Conservation (phyloP, 1,140 invertebrate species). For the Megathymus violae region DNA sequence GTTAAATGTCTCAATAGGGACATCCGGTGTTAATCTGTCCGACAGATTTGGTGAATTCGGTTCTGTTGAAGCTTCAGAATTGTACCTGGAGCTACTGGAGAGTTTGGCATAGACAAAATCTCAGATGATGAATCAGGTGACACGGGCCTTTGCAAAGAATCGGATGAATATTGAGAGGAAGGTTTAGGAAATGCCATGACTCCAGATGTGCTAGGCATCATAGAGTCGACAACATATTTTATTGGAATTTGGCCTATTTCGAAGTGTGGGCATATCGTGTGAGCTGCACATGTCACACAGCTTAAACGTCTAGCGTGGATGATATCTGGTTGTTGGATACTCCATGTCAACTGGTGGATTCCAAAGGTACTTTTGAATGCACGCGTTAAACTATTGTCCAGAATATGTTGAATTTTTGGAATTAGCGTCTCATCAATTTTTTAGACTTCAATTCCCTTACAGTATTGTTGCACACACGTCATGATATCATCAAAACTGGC, state of each 20-base stretch:
- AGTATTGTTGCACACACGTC: conserved; percentile 1
- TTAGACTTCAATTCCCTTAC: conserved; percentile 8
- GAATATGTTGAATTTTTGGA: too few relatives aligned
- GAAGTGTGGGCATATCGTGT: conserved; percentile 10
- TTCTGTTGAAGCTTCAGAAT: conserved; percentile 4
- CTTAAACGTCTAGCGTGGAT: conserved; percentile 15
- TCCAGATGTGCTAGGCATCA: too few relatives aligned
- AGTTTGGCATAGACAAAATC: not conserved
- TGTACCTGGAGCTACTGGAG: not conserved
- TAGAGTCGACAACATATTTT: too few relatives aligned
- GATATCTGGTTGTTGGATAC: not conserved
- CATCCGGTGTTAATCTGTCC: conserved; percentile 8
- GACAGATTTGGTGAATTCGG: conserved; percentile 6
- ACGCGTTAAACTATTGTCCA: not conserved
- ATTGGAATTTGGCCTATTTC: conserved; percentile 15
- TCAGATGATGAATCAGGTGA: not conserved
- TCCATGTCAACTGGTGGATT: conserved; percentile 17
- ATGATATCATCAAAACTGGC: conserved; percentile 4
- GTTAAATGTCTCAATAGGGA: not conserved
- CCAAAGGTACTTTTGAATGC: conserved; percentile 20
- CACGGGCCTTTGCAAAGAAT: not conserved
- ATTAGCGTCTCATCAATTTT: too few relatives aligned
- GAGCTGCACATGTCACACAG: conserved; percentile 12
- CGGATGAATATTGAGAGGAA: too few relatives aligned
- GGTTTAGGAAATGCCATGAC: too few relatives aligned